Evolutionary conservation across 2,113 vertebrate species (phyloP).

Genomic region (Balaenoptera acutorostrata): DNA sequence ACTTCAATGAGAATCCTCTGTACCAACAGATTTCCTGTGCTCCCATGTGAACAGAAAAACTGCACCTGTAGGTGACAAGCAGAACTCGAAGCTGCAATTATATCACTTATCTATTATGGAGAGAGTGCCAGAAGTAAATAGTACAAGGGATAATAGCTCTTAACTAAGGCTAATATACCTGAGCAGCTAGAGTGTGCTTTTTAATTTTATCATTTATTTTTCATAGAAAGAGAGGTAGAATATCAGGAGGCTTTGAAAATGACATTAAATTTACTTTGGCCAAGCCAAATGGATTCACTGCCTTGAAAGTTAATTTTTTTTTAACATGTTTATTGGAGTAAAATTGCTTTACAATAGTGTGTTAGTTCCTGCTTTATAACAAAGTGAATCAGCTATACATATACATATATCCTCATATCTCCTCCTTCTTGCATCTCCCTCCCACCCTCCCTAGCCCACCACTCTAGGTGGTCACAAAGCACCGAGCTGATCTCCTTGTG

Average conservation of each 20-base stretch:
- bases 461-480: too few relatives aligned
- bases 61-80: neutral
- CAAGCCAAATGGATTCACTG: neutral
- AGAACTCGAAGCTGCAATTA: neutral
- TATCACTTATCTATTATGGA: neutral
- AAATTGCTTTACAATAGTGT: too few relatives aligned
- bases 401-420: too few relatives aligned
- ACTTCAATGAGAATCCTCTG: neutral
- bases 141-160: neutral
- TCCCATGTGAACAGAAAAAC: neutral
- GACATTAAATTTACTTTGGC: neutral
- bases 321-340: too few relatives aligned
- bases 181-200: neutral
- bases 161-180: neutral
- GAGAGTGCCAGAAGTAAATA: neutral
- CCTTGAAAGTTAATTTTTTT: neutral
- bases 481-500: too few relatives aligned
- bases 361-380: too few relatives aligned
- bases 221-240: neutral
- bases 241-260: neutral
- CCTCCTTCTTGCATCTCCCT: too few relatives aligned
- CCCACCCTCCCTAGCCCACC: too few relatives aligned
- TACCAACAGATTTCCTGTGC: neutral
- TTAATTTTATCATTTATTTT: neutral
- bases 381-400: too few relatives aligned